Conservation (phyloP, 2,888 invertebrate genomes). For the Asteroscopus sphinx region DNA sequence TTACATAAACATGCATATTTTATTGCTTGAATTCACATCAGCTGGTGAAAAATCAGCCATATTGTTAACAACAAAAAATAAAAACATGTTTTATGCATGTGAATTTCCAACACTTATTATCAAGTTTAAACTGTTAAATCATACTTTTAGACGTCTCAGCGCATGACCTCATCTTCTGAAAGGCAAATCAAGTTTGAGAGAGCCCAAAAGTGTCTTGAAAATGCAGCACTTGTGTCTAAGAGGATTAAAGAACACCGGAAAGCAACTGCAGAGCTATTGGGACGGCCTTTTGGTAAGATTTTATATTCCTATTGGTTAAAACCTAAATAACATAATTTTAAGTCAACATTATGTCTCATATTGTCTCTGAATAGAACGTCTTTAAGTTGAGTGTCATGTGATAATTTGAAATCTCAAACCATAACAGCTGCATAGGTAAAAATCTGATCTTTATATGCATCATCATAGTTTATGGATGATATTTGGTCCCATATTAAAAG, state of each 20-base stretch:
- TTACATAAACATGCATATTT: conserved; percentile 7
- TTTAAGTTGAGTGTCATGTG: too few species aligned
- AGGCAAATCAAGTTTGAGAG: conserved; percentile 85
- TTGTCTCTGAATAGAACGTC: too few species aligned
- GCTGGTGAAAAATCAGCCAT: conserved; percentile 30
- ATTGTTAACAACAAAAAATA: conserved; percentile 9
- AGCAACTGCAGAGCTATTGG: conserved; percentile 85
- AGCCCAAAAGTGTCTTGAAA: conserved; percentile 86
- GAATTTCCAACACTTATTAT: conserved; percentile 11
- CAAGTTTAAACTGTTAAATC: too few species aligned
- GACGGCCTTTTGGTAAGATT: conserved; percentile 80
- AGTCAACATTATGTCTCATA: too few species aligned
- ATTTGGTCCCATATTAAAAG: too few species aligned
- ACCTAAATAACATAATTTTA: not conserved
- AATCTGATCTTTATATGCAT: too few species aligned
- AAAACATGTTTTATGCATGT: not conserved
- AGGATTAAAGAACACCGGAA: conserved; percentile 85
- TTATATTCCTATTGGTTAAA: not conserved
- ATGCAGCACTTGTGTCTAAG: conserved; percentile 87
- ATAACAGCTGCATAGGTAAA: too few species aligned
- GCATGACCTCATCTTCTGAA: conserved; percentile 77
- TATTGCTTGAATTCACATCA: conserved; percentile 5
- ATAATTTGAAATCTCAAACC: too few species aligned
- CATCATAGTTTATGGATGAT: too few species aligned
- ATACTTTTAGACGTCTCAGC: conserved; percentile 67